phyloP scores from a whole-genome alignment of 2,113 vertebrate genomes.

The Entosphenus tridentatus region DNA sequence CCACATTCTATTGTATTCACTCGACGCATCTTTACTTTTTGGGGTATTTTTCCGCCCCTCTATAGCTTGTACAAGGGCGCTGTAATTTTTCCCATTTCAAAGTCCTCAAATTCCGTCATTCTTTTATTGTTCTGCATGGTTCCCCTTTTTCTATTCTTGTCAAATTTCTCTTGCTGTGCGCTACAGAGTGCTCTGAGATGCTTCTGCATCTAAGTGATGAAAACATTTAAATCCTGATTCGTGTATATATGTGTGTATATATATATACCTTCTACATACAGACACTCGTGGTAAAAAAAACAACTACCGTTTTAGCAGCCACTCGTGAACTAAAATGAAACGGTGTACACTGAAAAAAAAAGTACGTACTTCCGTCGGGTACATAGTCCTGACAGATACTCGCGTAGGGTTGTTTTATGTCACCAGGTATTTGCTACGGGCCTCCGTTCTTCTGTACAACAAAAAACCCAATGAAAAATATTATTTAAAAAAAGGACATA shows the following conservation, averaged over 20 bases:
- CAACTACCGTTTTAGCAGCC: too few relatives aligned
- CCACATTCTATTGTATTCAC: too few relatives aligned
- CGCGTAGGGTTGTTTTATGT: constrained; percentile 13
- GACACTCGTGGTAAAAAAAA: not conserved
- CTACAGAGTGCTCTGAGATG: not conserved
- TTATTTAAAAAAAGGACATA: constrained; percentile 18
- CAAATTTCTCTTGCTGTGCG: too few relatives aligned
- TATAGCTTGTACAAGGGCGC: too few relatives aligned
- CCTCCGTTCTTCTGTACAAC: not conserved
- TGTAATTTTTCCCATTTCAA: too few relatives aligned
- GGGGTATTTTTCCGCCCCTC: too few relatives aligned
- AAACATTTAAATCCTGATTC: not conserved
- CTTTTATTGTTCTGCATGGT: too few relatives aligned
- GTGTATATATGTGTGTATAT: not conserved
- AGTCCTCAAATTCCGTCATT: too few relatives aligned
- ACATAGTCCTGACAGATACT: constrained; percentile 18
- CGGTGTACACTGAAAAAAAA: not conserved
- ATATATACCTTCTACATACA: not conserved
- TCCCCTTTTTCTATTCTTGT: too few relatives aligned
- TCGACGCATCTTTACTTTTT: too few relatives aligned
- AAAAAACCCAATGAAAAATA: constrained; percentile 1
- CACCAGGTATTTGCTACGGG: constrained; percentile 12
- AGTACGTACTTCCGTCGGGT: constrained; percentile 16
- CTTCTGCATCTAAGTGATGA: not conserved
- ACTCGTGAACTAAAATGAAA: constrained; percentile 13